Evolutionary conservation across 2,113 vertebrate species (phyloP), one percentile per base, ranked within the genome.

Genomic region (Electrona antarctica): DNA sequence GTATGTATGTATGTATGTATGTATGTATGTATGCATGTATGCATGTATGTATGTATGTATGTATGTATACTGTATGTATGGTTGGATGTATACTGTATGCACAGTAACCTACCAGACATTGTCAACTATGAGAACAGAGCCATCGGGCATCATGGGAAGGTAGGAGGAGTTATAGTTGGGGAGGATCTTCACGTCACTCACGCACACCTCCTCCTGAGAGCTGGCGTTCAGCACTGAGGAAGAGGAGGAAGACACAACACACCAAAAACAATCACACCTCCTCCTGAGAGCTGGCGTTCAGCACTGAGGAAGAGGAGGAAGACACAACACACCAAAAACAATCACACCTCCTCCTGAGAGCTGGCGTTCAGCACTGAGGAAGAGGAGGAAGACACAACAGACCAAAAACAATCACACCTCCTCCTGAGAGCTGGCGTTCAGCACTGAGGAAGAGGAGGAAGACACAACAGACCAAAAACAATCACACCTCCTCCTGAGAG

Each of bases 111-210:
- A 96, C 95, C 95, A 96, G 67, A 96, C 94, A 12, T 94, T 95
- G 67, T 97, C 96, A 0, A 96, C 94, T 28, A 96, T 90, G 71
- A 96, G 91, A 5, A 97, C 95, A 0, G 95, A 96, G 54, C 95
- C 95, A 0, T 97, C 95, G 0, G 95, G 96, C 95, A 97, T 96
- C 89, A 97, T 91, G 21, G 95, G 96, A 48, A 97, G 91, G 84
- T 95, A 97, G 48, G 94, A 95, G 52, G 94, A 93, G 9, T 96
- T 97, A 73, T 96, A 95, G 83, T 97, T 96, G 51, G 96, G 96
- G 9, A 96, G 90, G 60, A 97, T 94, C 62, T 89, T 91, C 59
- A 96, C 88, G 0, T 96, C 95, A 79, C 88, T 90, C 51, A 96
- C 82, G 8, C 91, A 95, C 52, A 96, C 87, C 68, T 94, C 95